phyloP scores from a whole-genome alignment of 64 coral and sea anemone species.

The Catalaphyllia jardinei region DNA sequence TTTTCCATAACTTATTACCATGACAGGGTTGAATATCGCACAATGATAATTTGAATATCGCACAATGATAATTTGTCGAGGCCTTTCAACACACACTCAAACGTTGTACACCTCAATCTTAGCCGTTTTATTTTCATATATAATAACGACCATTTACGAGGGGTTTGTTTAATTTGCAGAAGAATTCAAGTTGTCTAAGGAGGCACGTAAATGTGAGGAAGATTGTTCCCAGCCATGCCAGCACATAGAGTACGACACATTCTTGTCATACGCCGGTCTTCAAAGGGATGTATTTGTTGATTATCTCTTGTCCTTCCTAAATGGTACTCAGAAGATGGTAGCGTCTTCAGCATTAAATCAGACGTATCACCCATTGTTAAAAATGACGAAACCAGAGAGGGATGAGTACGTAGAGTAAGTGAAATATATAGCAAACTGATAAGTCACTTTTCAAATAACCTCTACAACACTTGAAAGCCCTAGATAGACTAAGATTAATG shows the following conservation, averaged over 20 bases:
- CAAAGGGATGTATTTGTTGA: background rate
- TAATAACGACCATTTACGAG: background rate
- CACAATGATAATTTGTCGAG: too few species aligned
- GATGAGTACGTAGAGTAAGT: slow-evolving; percentile 1
- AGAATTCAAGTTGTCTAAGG: background rate
- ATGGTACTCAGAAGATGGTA: background rate
- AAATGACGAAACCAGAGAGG: background rate
- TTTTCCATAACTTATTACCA: too few species aligned
- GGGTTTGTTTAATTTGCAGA: background rate
- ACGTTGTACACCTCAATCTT: too few species aligned
- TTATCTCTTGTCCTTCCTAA: background rate
- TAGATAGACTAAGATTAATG: too few species aligned
- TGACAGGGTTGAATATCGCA: too few species aligned
- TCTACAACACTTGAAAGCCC: background rate
- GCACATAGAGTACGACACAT: background rate
- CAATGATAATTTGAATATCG: too few species aligned
- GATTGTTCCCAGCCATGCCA: background rate
- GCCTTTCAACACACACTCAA: too few species aligned
- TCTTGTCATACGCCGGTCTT: background rate
- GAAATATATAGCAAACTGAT: too few species aligned
- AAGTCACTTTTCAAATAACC: background rate
- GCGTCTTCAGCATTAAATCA: background rate
- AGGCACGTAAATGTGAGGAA: background rate
- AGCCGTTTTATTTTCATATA: background rate
- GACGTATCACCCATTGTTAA: background rate